These are phyloP conservation scores for Xiphophorus couchianus DNA, from an alignment of 2,113 vertebrate genomes.

Conservation along the genomic window DNA sequence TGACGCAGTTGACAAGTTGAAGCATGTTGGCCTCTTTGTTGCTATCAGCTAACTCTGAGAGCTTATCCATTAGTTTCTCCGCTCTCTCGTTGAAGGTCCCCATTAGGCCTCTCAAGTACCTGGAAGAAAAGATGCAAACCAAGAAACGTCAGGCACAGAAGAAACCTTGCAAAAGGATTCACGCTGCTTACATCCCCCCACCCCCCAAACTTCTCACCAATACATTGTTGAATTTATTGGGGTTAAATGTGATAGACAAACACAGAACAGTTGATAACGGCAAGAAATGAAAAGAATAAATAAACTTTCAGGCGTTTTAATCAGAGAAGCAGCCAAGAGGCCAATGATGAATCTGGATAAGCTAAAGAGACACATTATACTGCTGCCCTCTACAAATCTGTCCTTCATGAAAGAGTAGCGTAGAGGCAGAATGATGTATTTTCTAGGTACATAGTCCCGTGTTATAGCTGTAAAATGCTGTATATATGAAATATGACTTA, in stretches of 20 bases:
- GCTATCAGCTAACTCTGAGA: slow-evolving; percentile 55
- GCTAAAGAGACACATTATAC: neutral
- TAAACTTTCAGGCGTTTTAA: neutral
- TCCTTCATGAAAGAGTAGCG: no score
- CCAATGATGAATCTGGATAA: neutral
- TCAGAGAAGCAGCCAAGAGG: neutral
- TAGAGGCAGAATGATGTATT: no score
- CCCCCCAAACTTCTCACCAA: neutral
- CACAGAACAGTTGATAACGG: neutral
- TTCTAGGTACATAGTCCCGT: no score
- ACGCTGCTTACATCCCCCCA: neutral
- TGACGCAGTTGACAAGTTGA: slow-evolving; percentile 67
- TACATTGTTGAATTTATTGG: neutral
- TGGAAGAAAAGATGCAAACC: slow-evolving; percentile 27
- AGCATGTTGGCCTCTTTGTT: slow-evolving; percentile 63
- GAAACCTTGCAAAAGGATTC: neutral
- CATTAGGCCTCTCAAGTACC: slow-evolving; percentile 74
- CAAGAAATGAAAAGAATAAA: neutral
- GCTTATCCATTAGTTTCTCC: slow-evolving; percentile 73
- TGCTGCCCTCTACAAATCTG: neutral
- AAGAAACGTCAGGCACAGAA: neutral
- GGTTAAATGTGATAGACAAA: neutral
- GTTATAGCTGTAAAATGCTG: no score
- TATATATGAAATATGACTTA: no score
- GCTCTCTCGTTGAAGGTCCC: slow-evolving; percentile 74